Conservation (phyloP, 2,888 invertebrate genomes). For the Dioctria linearis region DNA sequence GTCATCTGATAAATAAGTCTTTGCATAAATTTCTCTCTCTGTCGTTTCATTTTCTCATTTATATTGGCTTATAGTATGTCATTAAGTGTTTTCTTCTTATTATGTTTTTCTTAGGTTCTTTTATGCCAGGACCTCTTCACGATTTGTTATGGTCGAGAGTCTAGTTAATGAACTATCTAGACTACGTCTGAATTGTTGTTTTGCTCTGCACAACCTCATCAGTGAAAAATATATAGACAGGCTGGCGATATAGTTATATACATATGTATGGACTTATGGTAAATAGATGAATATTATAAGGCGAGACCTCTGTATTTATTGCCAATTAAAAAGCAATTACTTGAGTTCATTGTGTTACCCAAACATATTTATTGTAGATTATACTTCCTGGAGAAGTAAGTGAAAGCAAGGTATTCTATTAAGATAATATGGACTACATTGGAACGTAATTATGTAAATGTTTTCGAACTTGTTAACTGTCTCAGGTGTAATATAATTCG, state of each 20-base stretch:
- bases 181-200: constrained; percentile 19
- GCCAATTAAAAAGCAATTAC: constrained; percentile 31
- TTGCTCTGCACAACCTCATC: constrained; percentile 5
- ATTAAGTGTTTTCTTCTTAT: constrained; percentile 46
- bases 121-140: constrained; percentile 7
- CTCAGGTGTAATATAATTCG: no score
- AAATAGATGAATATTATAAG: constrained; percentile 13
- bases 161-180: background rate
- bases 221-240: background rate
- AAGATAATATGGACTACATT: no score
- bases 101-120: constrained; percentile 33
- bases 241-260: no score
- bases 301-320: constrained; percentile 25
- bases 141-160: constrained; percentile 27
- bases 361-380: constrained; percentile 19
- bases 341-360: constrained; percentile 16
- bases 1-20: constrained; percentile 52
- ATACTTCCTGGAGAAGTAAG: background rate
- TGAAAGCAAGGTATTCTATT: no score
- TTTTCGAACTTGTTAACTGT: no score
- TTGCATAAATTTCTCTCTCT: constrained; percentile 38
- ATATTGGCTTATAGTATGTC: constrained; percentile 41
- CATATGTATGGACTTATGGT: background rate
- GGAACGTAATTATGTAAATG: no score
- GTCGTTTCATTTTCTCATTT: constrained; percentile 47